Evolutionary conservation across 2,888 invertebrate genomes (phyloP).

Genomic region (Drosophila kanekoi): DNA sequence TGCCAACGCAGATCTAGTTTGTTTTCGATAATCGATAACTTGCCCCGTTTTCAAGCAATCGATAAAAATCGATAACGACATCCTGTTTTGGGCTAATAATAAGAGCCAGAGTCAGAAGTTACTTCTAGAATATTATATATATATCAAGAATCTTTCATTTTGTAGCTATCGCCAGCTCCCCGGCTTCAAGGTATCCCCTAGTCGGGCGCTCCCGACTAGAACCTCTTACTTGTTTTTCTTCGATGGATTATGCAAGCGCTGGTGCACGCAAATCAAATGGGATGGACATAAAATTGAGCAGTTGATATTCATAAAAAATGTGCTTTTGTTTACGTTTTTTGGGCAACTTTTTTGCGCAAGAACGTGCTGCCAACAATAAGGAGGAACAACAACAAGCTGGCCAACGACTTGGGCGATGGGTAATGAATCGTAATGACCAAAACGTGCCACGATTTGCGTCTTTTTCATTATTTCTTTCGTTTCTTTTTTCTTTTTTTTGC

Average conservation of each 20-base stretch:
- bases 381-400: conserved; percentile 28
- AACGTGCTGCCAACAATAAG: conserved; percentile 48
- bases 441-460: conserved; percentile 69
- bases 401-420: conserved; percentile 46
- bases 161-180: too few species aligned
- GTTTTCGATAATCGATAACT: too few species aligned
- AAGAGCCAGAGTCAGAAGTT: too few species aligned
- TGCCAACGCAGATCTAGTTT: too few species aligned
- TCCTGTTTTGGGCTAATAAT: too few species aligned
- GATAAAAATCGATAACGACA: too few species aligned
- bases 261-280: neutral
- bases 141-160: too few species aligned
- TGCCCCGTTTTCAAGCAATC: too few species aligned
- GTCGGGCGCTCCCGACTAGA: too few species aligned
- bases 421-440: conserved; percentile 74
- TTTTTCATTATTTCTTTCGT: conserved; percentile 26
- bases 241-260: conserved; percentile 36
- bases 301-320: conserved; percentile 38
- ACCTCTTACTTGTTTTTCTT: conserved; percentile 12
- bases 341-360: conserved; percentile 40
- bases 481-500: conserved; percentile 21
- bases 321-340: conserved; percentile 29
- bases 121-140: too few species aligned
- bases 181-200: too few species aligned
- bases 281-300: conserved; percentile 12